Conservation (phyloP, 1,140 invertebrate species). For the Hypothenemus hampei region DNA sequence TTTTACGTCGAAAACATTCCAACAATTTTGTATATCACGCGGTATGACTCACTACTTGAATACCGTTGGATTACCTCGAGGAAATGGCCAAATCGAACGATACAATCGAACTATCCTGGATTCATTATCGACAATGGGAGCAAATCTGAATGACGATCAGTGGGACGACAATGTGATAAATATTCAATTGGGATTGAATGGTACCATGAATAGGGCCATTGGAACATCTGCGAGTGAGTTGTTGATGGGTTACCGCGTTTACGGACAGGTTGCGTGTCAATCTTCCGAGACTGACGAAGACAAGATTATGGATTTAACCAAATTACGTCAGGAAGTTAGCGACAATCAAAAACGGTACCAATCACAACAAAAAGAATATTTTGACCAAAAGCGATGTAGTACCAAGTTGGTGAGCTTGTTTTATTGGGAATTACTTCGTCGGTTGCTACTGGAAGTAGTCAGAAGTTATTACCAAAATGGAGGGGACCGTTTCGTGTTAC, state of each 20-base stretch:
- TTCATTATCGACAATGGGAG: constrained; percentile 28
- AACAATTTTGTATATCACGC: constrained; percentile 26
- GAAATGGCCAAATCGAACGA: constrained; percentile 36
- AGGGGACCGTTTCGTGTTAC: constrained; percentile 34
- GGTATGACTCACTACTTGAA: constrained; percentile 29
- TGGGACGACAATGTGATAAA: constrained; percentile 24
- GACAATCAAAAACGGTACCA: constrained; percentile 23
- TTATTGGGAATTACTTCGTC: constrained; percentile 35
- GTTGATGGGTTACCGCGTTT: constrained; percentile 17
- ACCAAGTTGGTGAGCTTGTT: constrained; percentile 19
- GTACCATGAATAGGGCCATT: constrained; percentile 10
- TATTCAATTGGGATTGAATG: constrained; percentile 27
- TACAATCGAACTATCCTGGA: constrained; percentile 29
- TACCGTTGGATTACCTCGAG: constrained; percentile 34
- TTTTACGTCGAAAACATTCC: constrained; percentile 30
- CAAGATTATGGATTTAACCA: constrained; percentile 9
- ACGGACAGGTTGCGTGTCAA: neutral
- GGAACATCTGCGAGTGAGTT: constrained; percentile 17
- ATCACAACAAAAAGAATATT: constrained; percentile 16
- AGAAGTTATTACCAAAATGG: constrained; percentile 7
- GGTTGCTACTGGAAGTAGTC: constrained; percentile 21
- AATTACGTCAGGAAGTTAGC: constrained; percentile 7
- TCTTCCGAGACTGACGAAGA: too few relatives aligned
- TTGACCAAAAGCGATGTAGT: constrained; percentile 3
- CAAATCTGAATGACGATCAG: constrained; percentile 5